phyloP scores from a whole-genome alignment of 1,140 invertebrate species.

The Melipona quadrifasciata region DNA sequence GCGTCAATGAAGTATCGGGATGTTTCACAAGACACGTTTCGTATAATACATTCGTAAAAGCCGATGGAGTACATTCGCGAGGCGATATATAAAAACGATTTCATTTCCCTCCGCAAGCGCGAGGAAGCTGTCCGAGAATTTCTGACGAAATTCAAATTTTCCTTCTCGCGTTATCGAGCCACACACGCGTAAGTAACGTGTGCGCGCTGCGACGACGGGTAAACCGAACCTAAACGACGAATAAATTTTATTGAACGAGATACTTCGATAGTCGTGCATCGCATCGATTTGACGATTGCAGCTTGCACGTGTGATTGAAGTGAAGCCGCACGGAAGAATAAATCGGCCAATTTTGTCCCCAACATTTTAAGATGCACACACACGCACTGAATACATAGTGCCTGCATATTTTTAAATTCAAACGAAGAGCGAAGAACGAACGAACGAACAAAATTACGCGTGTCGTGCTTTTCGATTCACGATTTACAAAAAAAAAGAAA shows the following conservation, averaged over 20 bases:
- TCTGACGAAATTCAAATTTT: neutral
- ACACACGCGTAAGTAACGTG: neutral
- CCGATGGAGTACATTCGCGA: neutral
- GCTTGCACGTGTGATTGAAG: neutral
- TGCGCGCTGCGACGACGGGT: too few species aligned
- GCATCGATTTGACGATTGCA: neutral
- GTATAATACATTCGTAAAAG: neutral
- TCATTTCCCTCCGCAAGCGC: neutral
- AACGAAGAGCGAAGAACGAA: neutral
- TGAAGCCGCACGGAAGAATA: constrained; percentile 27
- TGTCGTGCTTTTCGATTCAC: neutral
- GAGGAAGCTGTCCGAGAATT: neutral
- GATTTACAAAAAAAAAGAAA: too few species aligned
- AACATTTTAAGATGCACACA: neutral
- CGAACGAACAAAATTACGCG: neutral
- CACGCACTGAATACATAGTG: neutral
- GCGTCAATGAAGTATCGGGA: neutral
- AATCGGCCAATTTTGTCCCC: constrained; percentile 22
- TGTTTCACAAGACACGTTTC: neutral
- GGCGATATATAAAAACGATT: neutral
- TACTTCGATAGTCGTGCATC: neutral
- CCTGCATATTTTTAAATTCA: neutral
- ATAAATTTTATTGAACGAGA: constrained; percentile 13
- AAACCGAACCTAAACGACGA: neutral
- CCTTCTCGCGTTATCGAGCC: neutral